phyloP scores from a whole-genome alignment of 2,888 invertebrate species.

The Platycheirus albimanus region DNA sequence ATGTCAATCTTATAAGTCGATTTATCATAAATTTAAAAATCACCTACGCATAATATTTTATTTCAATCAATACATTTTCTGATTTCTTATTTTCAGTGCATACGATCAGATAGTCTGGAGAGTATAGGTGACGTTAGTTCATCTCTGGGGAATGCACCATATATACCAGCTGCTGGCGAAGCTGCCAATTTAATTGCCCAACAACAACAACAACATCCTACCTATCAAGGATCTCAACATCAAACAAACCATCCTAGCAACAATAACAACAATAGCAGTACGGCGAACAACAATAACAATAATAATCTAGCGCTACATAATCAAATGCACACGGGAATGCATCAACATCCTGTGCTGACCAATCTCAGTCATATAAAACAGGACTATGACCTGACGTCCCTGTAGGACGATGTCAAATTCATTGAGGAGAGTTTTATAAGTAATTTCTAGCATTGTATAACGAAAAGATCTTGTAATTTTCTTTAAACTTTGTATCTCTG shows the following conservation, averaged over 20 bases:
- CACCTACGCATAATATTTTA: not conserved
- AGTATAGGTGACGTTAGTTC: conserved; percentile 85
- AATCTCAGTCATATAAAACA: conserved; percentile 88
- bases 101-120: conserved; percentile 86
- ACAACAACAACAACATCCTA: conserved; percentile 82
- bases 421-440: conserved; percentile 48
- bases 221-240: conserved; percentile 82
- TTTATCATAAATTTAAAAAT: not conserved
- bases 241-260: conserved; percentile 83
- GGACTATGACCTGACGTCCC: conserved; percentile 93
- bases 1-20: too few relatives aligned
- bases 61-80: not conserved
- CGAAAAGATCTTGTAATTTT: conserved; percentile 20
- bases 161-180: conserved; percentile 81
- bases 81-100: conserved; percentile 78
- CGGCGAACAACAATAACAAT: conserved; percentile 65
- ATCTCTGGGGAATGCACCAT: conserved; percentile 81
- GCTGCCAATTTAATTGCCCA: conserved; percentile 77
- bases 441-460: conserved; percentile 52
- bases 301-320: conserved; percentile 81
- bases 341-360: conserved; percentile 80
- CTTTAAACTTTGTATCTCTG: conserved; percentile 34
- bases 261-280: conserved; percentile 75
- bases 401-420: conserved; percentile 83
- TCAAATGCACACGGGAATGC: conserved; percentile 76